Base-by-base conservation (phyloP, 2,113 vertebrate genomes). In the Synchiropus splendidus region DNA sequence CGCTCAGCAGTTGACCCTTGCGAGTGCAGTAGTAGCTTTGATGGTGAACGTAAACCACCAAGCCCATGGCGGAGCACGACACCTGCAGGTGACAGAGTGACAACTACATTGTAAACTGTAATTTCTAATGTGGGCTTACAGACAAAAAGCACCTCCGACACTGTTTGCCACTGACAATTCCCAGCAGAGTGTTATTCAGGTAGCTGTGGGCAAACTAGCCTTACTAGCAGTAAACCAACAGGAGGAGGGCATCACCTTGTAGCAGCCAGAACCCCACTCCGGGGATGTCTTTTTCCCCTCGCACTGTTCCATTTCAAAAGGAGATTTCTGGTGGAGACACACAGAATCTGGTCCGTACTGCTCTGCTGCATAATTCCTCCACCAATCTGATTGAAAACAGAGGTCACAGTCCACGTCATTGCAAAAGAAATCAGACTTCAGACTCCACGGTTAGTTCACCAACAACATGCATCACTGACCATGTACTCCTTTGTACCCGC, bases 221-320 rank as follows among this genome's bases (percentile, higher is more conserved):
- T n/a, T n/a, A 27, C 4, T 27, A 27, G 8, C 4, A 27, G 21
- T 27, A 27, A 27, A 27, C n/a, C n/a, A n/a, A 27, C 4, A 27
- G 21, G 21, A 27, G 8, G 4, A 27, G 8, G 21, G 8, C 12
- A 9, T 38, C 14, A 96, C 94, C 85, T 92, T 88, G 41, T 98
- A 98, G 80, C 95, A 98, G 9, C 95, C 95, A 42, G 93, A 95
- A 11, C 95, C 95, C 95, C 95, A 98, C 74, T 98, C 95, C 0
- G 95, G 94, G 39, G 92, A 93, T 37, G 86, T 91, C 79, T 92
- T 86, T 49, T 86, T 90, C 51, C 85, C 87, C 50, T 78, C 86
- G 72, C 95, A 98, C 52, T 92, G 92, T 56, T 93, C 90, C 92
- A 98, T 93, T 30, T 92, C 64, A 59, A 98, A 98, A 12, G 93